Conservation (phyloP, 2,797 vertebrate genomes). For the Echeneis naucrates region DNA sequence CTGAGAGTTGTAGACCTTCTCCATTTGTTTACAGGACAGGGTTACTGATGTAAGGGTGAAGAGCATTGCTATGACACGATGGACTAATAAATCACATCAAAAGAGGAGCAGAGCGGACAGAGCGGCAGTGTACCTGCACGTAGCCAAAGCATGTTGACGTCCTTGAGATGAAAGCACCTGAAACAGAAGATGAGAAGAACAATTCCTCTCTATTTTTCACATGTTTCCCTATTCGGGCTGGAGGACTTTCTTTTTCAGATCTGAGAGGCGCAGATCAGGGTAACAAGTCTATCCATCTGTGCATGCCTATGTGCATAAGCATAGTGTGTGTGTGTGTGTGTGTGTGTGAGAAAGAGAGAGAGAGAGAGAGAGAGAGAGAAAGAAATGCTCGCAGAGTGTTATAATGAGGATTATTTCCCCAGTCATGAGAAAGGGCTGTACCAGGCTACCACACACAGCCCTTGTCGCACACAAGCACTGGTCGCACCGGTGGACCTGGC, state of each 20-base stretch:
- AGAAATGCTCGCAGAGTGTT: slow-evolving; percentile 71
- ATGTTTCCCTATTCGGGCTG: slow-evolving; percentile 69
- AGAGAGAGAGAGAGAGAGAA: slow-evolving; percentile 65
- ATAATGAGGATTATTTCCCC: slow-evolving; percentile 86
- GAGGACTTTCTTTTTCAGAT: slow-evolving; percentile 66
- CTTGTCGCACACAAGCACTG: slow-evolving; percentile 85
- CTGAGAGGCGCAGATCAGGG: slow-evolving; percentile 55
- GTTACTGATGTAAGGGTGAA: slow-evolving; percentile 24
- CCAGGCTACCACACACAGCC: slow-evolving; percentile 87
- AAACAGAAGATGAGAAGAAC: slow-evolving; percentile 77
- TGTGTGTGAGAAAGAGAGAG: slow-evolving; percentile 61
- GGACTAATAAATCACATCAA: slow-evolving; percentile 54
- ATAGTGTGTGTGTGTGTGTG: slow-evolving; percentile 35
- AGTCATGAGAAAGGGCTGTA: slow-evolving; percentile 90
- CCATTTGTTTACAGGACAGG: slow-evolving; percentile 29
- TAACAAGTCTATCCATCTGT: slow-evolving; percentile 54
- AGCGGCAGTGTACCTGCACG: slow-evolving; percentile 83
- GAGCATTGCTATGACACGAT: slow-evolving; percentile 31
- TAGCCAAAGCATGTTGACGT: slow-evolving; percentile 87
- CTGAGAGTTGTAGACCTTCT: slow-evolving; percentile 1
- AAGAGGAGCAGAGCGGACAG: slow-evolving; percentile 58
- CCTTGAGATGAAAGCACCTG: slow-evolving; percentile 79
- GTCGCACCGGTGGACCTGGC: slow-evolving; percentile 76
- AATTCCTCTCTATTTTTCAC: slow-evolving; percentile 78
- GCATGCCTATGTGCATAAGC: slow-evolving; percentile 42